Evolutionary conservation across 2,888 invertebrate species (phyloP), one percentile per base, ranked within the genome.

Genomic region (Erebia epiphron): DNA sequence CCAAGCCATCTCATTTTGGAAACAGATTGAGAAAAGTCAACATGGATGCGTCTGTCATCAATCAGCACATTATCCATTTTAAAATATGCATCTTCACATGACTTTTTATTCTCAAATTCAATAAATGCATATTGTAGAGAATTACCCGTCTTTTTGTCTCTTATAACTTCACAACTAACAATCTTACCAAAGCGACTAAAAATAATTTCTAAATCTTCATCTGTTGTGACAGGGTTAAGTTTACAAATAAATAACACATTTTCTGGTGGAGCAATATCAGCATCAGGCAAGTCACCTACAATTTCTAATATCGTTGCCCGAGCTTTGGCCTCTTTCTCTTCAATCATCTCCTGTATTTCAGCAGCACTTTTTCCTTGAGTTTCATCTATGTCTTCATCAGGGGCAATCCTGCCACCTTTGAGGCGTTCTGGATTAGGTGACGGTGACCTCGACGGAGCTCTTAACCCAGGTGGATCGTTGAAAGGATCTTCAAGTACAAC

Each of bases 31-130:
- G 99, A 99, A 92, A 99, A 99, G 90, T 99, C 99, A 0, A 99
- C 99, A 91, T 99, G 99, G 82, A 99, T 99, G 75, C 99, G 94
- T 41, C 99, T 94, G 85, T 99, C 99, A 90, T 99, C 99, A 80
- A 99, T 99, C 8, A 99, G 93, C 0, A 99, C 99, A 93, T 99
- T 99, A 86, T 99, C 99, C 99, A 99, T 99, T 94, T 99, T 99
- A 83, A 99, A 99, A 89, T 98, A 99, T 0, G 99, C 99, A 79
- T 97, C 97, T 91, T 99, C 99, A 90, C 99, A 99, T 0, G 98
- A 95, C 81, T 97, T 97, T 76, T 96, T 95, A 67, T 98, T 96
- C 74, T 97, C 97, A 93, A 99, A 99, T 88, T 99, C 99, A 71
- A 99, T 97, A 86, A 99, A 99, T 0, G 99, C 99, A 90, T 99